These are phyloP conservation scores for Adelges cooleyi DNA, from an alignment of 1,140 invertebrate species.

Conservation along the genomic window DNA sequence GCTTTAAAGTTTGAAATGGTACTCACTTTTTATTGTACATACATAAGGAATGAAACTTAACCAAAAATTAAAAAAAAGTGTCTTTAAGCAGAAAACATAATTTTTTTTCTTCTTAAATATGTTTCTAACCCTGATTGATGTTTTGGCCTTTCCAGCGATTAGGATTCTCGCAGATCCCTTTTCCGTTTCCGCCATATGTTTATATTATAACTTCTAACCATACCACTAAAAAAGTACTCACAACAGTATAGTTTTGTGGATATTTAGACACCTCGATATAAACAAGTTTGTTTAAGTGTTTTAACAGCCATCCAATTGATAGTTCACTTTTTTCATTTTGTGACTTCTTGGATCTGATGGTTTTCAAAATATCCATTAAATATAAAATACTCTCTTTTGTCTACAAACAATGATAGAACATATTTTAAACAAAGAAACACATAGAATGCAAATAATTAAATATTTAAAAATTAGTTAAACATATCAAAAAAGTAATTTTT, in stretches of 20 bases:
- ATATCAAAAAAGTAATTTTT: not conserved
- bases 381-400: conserved; percentile 59
- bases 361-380: conserved; percentile 44
- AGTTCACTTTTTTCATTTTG: conserved; percentile 36
- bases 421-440: not conserved
- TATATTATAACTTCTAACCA: no score
- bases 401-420: conserved; percentile 32
- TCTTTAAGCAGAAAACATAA: no score
- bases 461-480: not conserved
- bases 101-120: no score
- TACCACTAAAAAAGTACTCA: conserved; percentile 40
- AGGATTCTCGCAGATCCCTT: no score
- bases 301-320: conserved; percentile 54
- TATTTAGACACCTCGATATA: conserved; percentile 58
- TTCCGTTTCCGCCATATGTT: no score
- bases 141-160: no score
- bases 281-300: conserved; percentile 52
- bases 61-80: no score
- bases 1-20: no score
- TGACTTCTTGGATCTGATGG: conserved; percentile 35
- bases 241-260: conserved; percentile 44
- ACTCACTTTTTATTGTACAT: no score
- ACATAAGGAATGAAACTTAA: no score
- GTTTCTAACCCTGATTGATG: no score
- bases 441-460: not conserved